Evolutionary conservation across 2,113 vertebrate genomes (phyloP), one percentile per base, ranked within the genome.

Genomic region (Pterocles burchelli): DNA sequence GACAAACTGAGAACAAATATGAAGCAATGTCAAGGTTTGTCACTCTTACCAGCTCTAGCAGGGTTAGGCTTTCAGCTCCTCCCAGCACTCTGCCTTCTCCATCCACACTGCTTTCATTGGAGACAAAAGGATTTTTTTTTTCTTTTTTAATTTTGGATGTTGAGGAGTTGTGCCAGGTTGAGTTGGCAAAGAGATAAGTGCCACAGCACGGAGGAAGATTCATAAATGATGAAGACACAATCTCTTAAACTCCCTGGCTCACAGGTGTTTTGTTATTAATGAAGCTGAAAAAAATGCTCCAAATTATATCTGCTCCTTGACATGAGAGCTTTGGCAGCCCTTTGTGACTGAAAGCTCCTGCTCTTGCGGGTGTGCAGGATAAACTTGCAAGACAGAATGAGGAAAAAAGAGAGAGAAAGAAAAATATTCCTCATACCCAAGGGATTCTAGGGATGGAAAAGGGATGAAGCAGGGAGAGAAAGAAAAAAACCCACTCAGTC

Each of bases 241-340:
- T 91, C 79, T 95, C 80, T 90, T 96, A 91, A 94, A 93, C 83
- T 97, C 88, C 68, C 78, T 77, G 72, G 79, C 89, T 95, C 93
- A 74, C 96, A 97, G 97, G 93, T 97, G 94, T 96, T 95, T 94
- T 95, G 85, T 91, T 96, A 96, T 96, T 97, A 96, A 95, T 96
- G 93, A 96, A 96, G 93, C 89, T 93, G 94, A 92, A 97, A 97
- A 96, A 94, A 84, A 96, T 94, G 93, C 95, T 96, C 79, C 86
- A 90, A 62, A 95, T 96, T 93, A 95, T 46, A n/a, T 92, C 91
- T 95, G 79, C 85, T 95, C 62, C 88, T 95, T 95, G 90, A 96
- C 80, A 70, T 45, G 63, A 91, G 91, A 78, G 74, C 58, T 88
- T 93, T 96, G 95, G 87, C 95, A 96, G 93, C 49, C 72, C 84